A percentile compares a stretch with the other conserved stretches of the same genome.
Evolutionary conservation across 2,888 invertebrate genomes (phyloP).

Genomic region (Eustalomyia histrio): DNA sequence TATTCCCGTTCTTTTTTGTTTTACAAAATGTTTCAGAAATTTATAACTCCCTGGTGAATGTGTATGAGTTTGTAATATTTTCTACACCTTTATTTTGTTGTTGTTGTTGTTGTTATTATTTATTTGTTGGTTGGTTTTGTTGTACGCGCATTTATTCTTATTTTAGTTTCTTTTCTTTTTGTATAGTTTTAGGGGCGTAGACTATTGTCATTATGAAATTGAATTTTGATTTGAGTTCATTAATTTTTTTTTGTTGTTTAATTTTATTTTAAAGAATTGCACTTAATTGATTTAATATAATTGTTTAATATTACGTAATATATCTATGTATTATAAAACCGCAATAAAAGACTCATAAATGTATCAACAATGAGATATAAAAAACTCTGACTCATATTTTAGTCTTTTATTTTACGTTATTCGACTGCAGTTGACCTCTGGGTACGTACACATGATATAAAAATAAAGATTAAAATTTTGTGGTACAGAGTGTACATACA

Average conservation of each 20-base stretch:
- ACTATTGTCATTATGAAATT: constrained; percentile 48
- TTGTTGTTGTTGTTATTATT: background rate
- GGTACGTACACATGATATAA: too few species aligned
- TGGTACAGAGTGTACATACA: too few species aligned
- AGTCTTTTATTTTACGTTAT: too few species aligned
- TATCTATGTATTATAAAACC: too few species aligned
- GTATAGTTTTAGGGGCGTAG: constrained; percentile 39
- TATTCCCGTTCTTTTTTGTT: constrained; percentile 5
- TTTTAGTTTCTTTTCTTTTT: background rate
- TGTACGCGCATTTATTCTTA: background rate
- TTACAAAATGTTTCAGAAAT: constrained; percentile 4
- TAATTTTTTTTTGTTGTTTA: constrained; percentile 9
- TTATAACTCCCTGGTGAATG: background rate
- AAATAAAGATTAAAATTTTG: too few species aligned
- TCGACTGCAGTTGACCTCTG: too few species aligned
- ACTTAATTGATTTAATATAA: background rate
- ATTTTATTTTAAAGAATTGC: background rate
- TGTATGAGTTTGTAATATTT: background rate
- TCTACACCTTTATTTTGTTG: background rate
- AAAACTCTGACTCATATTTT: too few species aligned
- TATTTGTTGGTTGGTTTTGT: constrained; percentile 26
- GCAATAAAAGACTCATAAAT: too few species aligned
- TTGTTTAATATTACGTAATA: too few species aligned
- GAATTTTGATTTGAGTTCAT: constrained; percentile 52
- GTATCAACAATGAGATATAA: too few species aligned